Evolutionary conservation across 2,797 vertebrate species (phyloP).

Genomic region (Myotis pilosus): DNA sequence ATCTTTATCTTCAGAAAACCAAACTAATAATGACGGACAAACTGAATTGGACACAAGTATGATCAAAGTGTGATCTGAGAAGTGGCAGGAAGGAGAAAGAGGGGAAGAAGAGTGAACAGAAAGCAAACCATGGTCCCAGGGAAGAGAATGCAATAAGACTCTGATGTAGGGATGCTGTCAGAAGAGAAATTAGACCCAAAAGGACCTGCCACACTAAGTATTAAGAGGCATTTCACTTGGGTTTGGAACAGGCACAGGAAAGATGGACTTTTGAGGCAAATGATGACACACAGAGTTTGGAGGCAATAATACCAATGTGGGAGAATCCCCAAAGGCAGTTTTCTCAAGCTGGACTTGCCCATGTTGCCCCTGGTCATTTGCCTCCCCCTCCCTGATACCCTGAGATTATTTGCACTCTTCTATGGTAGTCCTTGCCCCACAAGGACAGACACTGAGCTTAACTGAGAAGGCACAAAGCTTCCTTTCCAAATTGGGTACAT

Average conservation of each 20-base stretch:
- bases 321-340: neutral
- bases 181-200: conserved; percentile 24
- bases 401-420: neutral
- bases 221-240: neutral
- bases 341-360: neutral
- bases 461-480: neutral
- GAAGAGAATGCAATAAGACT: neutral
- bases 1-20: neutral
- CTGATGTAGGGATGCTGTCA: neutral
- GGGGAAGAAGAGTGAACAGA: neutral
- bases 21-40: neutral
- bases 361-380: neutral
- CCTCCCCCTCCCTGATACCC: neutral
- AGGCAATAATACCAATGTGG: neutral
- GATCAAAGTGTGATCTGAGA: neutral
- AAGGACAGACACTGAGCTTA: neutral
- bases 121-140: neutral
- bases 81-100: conserved; percentile 32
- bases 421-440: neutral
- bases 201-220: neutral
- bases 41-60: neutral
- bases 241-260: neutral
- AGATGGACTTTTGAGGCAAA: neutral
- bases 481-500: neutral
- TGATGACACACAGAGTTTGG: neutral